A percentile compares a stretch with the other conserved stretches of the same genome.
These are phyloP conservation scores for Protonibea diacanthus DNA, from an alignment of 2,797 vertebrate genomes.

Conservation along the genomic window DNA sequence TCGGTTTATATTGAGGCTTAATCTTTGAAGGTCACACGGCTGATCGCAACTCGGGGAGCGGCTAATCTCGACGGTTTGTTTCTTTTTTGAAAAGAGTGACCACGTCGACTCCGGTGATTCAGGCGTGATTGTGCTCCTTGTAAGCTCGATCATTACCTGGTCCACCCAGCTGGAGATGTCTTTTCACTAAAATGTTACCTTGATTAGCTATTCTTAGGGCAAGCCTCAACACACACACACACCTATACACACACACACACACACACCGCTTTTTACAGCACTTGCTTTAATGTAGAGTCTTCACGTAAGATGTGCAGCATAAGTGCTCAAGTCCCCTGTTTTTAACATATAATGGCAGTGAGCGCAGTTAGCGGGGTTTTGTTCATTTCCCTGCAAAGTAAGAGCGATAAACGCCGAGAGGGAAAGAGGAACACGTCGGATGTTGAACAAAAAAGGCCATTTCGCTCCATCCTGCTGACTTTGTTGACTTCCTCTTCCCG, in stretches of 20 bases:
- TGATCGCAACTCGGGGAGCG: slow-evolving; percentile 14
- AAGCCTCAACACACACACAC: slow-evolving; percentile 1
- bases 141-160: slow-evolving; percentile 46
- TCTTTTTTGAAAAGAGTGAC: slow-evolving; percentile 13
- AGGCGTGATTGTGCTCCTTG: slow-evolving; percentile 58
- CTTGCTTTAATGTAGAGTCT: too few species aligned
- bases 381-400: slow-evolving; percentile 17
- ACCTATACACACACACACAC: slow-evolving; percentile 5
- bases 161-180: slow-evolving; percentile 51
- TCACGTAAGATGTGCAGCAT: background rate
- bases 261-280: background rate
- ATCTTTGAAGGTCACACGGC: slow-evolving; percentile 41
- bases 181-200: slow-evolving; percentile 52
- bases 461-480: background rate
- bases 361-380: background rate
- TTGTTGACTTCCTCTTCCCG: slow-evolving; percentile 1
- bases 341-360: slow-evolving; percentile 5
- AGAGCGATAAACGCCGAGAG: slow-evolving; percentile 12
- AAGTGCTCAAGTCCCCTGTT: background rate
- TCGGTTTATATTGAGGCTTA: slow-evolving; percentile 40
- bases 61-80: background rate
- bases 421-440: background rate
- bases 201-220: slow-evolving; percentile 58
- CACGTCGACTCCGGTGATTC: slow-evolving; percentile 29
- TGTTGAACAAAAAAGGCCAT: background rate